Base-by-base conservation (phyloP, 2,113 vertebrate genomes). In the Phodopus roborovskii region DNA sequence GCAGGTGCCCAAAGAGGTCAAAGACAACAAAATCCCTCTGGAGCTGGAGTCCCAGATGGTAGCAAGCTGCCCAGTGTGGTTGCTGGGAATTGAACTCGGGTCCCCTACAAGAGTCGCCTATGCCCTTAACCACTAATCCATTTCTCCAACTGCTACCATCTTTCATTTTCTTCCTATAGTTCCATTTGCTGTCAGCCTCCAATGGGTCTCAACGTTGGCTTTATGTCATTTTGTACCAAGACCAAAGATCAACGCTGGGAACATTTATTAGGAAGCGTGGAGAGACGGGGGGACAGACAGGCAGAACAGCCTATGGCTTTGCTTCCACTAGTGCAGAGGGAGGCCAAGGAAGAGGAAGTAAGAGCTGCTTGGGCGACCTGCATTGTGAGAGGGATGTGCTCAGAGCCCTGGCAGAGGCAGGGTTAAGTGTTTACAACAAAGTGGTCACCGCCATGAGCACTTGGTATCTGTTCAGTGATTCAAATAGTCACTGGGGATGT, bases 191-290 rank as follows among this genome's bases (percentile, higher is more conserved):
- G 36, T 24, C 13, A 5, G 20, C 42, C 68, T 39, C 33, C 8
- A 53, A 45, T 30, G 66, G 33, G 56, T 68, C 28, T 58, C 13
- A 3, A 7, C 24, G 19, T 15, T 2, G 33, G 36, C 6, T 17
- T 22, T 15, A 7, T 0, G 15, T 5, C 45, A 13, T 50, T 11
- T 30, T 1, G 0, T 0, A 7, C 39, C 10, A 11, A 45, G 50
- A n/a, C 12, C 11, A 8, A 70, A 58, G 24, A 71, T 75, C 30
- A 8, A 1, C 5, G 8, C 48, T 17, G 56, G 5, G n/a, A 30
- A 50, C 22, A 3, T 45, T 28, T 3, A 73, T 39, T 30, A 42
- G 48, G 13, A 30, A 28, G 3, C 4, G 7, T 3, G 24, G 7
- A 22, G 22, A 62, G 20, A 17, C 22, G 8, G n/a, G 9, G 3